These are phyloP conservation scores for Sebastes taczanowskii DNA, from an alignment of 2,797 vertebrate species.

Conservation along the genomic window DNA sequence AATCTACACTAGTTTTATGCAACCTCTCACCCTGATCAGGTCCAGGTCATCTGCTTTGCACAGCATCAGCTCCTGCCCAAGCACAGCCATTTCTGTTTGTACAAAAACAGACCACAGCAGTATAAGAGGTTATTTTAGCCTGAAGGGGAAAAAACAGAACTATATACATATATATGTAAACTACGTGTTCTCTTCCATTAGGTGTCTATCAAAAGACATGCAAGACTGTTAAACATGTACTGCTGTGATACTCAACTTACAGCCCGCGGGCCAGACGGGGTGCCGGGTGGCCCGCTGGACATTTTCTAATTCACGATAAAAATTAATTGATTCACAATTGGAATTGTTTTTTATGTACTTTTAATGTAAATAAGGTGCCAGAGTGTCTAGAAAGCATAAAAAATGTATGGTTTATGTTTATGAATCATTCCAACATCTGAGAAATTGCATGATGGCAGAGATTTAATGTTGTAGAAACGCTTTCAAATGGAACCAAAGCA, in stretches of 20 bases:
- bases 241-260: neutral
- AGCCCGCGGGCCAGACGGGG: too few relatives aligned
- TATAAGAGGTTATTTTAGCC: neutral
- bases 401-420: too few relatives aligned
- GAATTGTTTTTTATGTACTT: too few relatives aligned
- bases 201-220: neutral
- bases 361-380: too few relatives aligned
- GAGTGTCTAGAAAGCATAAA: too few relatives aligned
- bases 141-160: neutral
- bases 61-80: conserved; percentile 87
- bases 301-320: too few relatives aligned
- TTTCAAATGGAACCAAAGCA: too few relatives aligned
- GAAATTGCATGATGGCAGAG: too few relatives aligned
- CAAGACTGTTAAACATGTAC: neutral
- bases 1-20: neutral
- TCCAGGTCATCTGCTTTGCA: conserved; percentile 82
- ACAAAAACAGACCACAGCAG: neutral
- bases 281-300: too few relatives aligned
- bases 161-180: neutral
- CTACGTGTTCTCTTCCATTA: neutral
- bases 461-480: too few relatives aligned
- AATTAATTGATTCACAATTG: too few relatives aligned
- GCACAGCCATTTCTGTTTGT: conserved; percentile 80
- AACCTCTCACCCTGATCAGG: conserved; percentile 83
- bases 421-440: too few relatives aligned